Evolutionary conservation across 2,797 vertebrate species (phyloP).

Genomic region (Emys orbicularis): DNA sequence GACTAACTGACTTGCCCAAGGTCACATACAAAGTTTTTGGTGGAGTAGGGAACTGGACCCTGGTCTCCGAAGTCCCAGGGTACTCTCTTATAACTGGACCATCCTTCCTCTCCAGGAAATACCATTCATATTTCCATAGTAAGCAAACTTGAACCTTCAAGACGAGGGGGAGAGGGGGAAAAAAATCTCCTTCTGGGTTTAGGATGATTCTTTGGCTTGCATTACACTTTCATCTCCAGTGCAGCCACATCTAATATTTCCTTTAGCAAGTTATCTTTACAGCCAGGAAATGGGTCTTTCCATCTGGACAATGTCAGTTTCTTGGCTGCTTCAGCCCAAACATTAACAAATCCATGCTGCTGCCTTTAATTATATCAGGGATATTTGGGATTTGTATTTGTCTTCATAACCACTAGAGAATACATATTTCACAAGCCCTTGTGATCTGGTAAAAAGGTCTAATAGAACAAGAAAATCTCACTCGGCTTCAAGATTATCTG

Average conservation of each 20-base stretch:
- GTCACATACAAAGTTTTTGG: not conserved
- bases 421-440: constrained; percentile 49
- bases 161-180: not conserved
- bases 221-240: constrained; percentile 26
- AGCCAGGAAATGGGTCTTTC: constrained; percentile 81
- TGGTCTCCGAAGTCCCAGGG: rapidly evolving
- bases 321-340: constrained; percentile 74
- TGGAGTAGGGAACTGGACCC: not conserved
- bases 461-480: constrained; percentile 25
- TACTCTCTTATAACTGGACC: not conserved
- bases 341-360: constrained; percentile 73
- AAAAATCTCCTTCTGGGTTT: constrained; percentile 32
- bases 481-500: constrained; percentile 60
- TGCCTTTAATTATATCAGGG: constrained; percentile 69
- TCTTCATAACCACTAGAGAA: constrained; percentile 58
- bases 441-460: constrained; percentile 9
- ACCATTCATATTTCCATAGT: constrained; percentile 41
- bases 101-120: constrained; percentile 37
- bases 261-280: constrained; percentile 76
- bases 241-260: constrained; percentile 69
- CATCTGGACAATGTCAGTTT: constrained; percentile 81
- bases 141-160: constrained; percentile 55
- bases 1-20: not conserved
- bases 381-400: constrained; percentile 78
- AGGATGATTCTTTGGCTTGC: constrained; percentile 56